A percentile compares a stretch with the other conserved stretches of the same genome.
These are phyloP conservation scores for Setipinna tenuifilis DNA, from an alignment of 2,797 vertebrate genomes.

Conservation along the genomic window DNA sequence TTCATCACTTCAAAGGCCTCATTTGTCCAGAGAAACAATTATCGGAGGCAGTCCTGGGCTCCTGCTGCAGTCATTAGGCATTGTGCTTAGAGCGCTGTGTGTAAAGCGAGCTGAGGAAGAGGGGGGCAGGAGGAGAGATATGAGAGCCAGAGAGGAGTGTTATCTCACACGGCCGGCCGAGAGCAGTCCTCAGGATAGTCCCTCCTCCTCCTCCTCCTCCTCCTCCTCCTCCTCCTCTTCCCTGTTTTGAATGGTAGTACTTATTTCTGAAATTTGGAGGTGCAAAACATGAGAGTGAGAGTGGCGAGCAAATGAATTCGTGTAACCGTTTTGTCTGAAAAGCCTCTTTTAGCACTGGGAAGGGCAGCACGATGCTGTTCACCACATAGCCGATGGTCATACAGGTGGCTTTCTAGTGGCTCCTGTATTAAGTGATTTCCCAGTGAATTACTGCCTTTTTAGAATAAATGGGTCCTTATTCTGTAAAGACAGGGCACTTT, in stretches of 20 bases:
- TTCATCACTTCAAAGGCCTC: constrained; percentile 26
- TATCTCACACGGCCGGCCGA: neutral
- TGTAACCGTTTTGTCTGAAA: neutral
- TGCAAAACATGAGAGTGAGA: constrained; percentile 1
- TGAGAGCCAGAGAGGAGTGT: neutral
- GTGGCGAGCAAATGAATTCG: neutral
- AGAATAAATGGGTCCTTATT: constrained; percentile 11
- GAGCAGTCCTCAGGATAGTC: neutral
- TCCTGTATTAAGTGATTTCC: neutral
- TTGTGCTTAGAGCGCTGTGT: constrained; percentile 14
- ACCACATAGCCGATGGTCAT: neutral
- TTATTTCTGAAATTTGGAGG: constrained; percentile 1
- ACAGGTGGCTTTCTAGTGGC: constrained; percentile 3
- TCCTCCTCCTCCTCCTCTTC: neutral
- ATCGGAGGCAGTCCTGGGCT: constrained; percentile 21
- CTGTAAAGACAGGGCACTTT: neutral
- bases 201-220: neutral
- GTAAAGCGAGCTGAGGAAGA: neutral
- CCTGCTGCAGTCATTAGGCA: constrained; percentile 24
- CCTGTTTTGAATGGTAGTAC: neutral
- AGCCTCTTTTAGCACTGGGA: neutral
- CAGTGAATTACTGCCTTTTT: neutral
- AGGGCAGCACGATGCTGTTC: neutral
- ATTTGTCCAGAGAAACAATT: constrained; percentile 16
- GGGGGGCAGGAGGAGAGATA: constrained; percentile 2